Evolutionary conservation across 2,888 invertebrate species (phyloP).

Genomic region (Dryobota labecula): DNA sequence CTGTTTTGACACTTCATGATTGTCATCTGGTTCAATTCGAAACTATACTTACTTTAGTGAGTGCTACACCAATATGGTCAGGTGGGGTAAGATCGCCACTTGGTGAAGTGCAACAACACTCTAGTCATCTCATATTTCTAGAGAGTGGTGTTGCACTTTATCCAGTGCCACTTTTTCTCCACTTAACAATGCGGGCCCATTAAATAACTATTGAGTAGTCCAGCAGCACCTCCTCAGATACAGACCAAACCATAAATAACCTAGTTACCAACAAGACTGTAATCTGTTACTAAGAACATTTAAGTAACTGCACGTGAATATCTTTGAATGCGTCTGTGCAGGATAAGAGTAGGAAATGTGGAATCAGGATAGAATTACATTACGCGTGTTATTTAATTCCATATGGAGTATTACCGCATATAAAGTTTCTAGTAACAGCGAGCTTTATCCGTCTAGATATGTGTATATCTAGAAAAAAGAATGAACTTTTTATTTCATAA

Average conservation of each 20-base stretch:
- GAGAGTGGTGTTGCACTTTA: background rate
- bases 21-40: background rate
- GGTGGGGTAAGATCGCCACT: background rate
- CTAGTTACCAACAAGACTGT: background rate
- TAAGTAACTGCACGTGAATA: background rate
- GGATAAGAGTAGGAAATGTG: conserved; percentile 26
- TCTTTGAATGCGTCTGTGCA: conserved; percentile 14
- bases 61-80: too few relatives aligned
- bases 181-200: background rate
- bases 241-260: too few relatives aligned
- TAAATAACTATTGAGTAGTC: background rate
- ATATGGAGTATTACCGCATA: background rate
- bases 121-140: background rate
- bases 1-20: background rate
- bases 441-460: background rate
- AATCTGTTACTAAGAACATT: background rate
- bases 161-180: background rate
- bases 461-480: background rate
- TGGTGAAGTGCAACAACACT: background rate
- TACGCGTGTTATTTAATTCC: conserved; percentile 33
- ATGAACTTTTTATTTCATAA: background rate
- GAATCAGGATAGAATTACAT: conserved; percentile 42
- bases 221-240: background rate
- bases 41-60: background rate
- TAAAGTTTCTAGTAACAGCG: background rate